Percentiles rank a stretch among this genome's conserved stretches.
phyloP scores from a whole-genome alignment of 2,797 vertebrate genomes.

The Sebastes aleutianus region DNA sequence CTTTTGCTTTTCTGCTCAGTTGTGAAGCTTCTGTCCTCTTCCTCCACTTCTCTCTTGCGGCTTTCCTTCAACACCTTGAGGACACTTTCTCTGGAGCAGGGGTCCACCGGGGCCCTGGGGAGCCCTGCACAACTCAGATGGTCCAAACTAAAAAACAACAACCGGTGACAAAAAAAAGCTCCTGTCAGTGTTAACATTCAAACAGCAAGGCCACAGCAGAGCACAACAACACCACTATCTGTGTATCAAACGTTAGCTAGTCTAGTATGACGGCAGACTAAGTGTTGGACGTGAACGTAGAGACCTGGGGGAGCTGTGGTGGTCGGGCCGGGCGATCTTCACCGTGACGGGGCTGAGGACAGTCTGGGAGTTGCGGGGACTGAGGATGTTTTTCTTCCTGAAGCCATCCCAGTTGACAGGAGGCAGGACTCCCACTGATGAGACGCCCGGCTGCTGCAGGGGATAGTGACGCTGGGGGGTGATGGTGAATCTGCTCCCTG shows the following conservation, averaged over 20 bases:
- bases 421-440: slow-evolving; percentile 82
- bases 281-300: slow-evolving; percentile 69
- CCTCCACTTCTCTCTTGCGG: slow-evolving; percentile 88
- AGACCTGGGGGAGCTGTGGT: slow-evolving; percentile 67
- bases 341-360: slow-evolving; percentile 88
- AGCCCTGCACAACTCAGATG: slow-evolving; percentile 68
- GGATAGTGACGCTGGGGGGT: slow-evolving; percentile 90
- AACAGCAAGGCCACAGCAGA: background rate
- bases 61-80: slow-evolving; percentile 89
- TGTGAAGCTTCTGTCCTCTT: slow-evolving; percentile 75
- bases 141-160: slow-evolving; percentile 76
- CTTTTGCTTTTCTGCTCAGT: slow-evolving; percentile 87
- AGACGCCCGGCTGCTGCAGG: slow-evolving; percentile 84
- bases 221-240: background rate
- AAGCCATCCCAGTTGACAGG: slow-evolving; percentile 85
- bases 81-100: slow-evolving; percentile 92
- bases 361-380: slow-evolving; percentile 78
- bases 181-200: background rate
- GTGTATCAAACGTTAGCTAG: background rate
- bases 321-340: slow-evolving; percentile 88
- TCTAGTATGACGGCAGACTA: background rate
- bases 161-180: background rate
- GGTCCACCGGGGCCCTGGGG: slow-evolving; percentile 77
- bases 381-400: slow-evolving; percentile 84
- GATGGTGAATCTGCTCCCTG: slow-evolving; percentile 76